Percentiles rank a stretch among this genome's conserved stretches.
These are phyloP conservation scores for Lumbricus terrestris DNA, from an alignment of 2,888 invertebrate species.

Conservation along the genomic window DNA sequence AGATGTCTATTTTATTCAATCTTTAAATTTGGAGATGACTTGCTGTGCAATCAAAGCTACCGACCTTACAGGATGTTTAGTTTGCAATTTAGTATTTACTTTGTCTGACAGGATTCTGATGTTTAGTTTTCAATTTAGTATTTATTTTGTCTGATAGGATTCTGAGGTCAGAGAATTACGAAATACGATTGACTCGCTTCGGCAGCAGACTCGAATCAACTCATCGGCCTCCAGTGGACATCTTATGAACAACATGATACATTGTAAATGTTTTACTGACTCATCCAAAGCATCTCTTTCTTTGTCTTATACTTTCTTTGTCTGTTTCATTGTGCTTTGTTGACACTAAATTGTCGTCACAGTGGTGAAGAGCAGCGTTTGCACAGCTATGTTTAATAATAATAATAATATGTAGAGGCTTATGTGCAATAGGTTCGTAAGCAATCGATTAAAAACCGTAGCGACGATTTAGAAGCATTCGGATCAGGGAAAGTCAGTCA, in stretches of 20 bases:
- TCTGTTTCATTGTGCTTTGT: not conserved
- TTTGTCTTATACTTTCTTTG: not conserved
- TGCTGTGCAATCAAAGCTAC: too few species aligned
- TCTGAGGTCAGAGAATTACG: not conserved
- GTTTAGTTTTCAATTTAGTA: not conserved
- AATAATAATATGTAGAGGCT: too few species aligned
- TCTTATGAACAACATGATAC: not conserved
- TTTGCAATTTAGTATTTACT: not conserved
- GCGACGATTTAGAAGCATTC: too few species aligned
- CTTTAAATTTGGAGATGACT: not conserved
- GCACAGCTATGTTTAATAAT: not conserved
- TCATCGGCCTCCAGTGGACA: not conserved
- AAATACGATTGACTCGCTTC: not conserved
- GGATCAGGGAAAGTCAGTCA: too few species aligned
- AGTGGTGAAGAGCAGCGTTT: not conserved
- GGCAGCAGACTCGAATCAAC: not conserved
- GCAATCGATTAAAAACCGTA: too few species aligned
- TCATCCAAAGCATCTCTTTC: not conserved
- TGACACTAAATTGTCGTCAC: not conserved
- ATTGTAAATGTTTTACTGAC: not conserved
- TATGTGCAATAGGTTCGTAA: too few species aligned
- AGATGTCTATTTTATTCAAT: not conserved
- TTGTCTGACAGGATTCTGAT: not conserved
- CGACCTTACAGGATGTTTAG: not conserved
- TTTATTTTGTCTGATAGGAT: conserved; percentile 9